phyloP scores from a whole-genome alignment of 2,888 invertebrate genomes.

The Panzeria rudis region DNA sequence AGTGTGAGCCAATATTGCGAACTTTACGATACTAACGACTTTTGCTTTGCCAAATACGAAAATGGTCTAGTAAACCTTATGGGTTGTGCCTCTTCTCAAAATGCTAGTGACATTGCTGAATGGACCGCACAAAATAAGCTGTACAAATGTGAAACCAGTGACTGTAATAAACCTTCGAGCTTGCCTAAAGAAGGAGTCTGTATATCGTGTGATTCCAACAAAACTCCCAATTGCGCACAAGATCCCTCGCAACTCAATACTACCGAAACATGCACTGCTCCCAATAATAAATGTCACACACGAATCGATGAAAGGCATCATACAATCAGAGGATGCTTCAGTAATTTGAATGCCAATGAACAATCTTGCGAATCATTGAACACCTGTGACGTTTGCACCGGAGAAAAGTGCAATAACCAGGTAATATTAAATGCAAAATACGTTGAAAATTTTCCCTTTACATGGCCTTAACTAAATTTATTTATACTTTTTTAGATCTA shows the following conservation, averaged over 20 bases:
- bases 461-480: neutral
- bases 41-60: conserved; percentile 80
- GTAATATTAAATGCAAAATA: conserved; percentile 57
- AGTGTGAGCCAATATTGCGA: conserved; percentile 75
- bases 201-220: conserved; percentile 78
- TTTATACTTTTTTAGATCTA: conserved; percentile 73
- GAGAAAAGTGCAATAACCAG: conserved; percentile 77
- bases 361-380: conserved; percentile 75
- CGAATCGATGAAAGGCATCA: conserved; percentile 73
- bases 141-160: conserved; percentile 74
- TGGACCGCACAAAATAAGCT: conserved; percentile 78
- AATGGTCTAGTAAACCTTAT: conserved; percentile 73
- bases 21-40: conserved; percentile 76
- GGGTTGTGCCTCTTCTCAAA: conserved; percentile 79
- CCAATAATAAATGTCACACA: conserved; percentile 76
- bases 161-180: conserved; percentile 76
- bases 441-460: neutral
- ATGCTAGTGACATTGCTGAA: conserved; percentile 73
- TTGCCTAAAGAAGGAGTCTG: conserved; percentile 77
- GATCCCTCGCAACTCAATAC: conserved; percentile 73
- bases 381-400: conserved; percentile 77
- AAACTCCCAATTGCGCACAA: conserved; percentile 77
- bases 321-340: conserved; percentile 79
- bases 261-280: conserved; percentile 74
- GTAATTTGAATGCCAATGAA: conserved; percentile 71